These are phyloP conservation scores for Ciona savignyi DNA, from an alignment of 23 tunicate genomes.

Conservation along the genomic window DNA sequence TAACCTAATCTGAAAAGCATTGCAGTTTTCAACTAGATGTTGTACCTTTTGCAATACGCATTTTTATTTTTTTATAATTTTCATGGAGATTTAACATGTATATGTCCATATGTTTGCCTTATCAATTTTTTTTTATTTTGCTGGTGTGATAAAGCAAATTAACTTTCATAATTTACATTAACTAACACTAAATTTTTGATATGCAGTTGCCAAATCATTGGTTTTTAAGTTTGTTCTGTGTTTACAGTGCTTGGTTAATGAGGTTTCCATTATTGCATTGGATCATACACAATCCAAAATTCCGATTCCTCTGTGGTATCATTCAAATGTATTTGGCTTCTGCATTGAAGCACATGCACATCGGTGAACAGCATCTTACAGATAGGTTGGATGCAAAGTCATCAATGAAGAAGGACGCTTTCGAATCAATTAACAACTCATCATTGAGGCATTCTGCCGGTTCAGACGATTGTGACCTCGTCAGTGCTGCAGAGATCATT, in stretches of 20 bases:
- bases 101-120: too few species aligned
- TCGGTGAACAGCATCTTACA: conserved; percentile 14
- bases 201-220: too few species aligned
- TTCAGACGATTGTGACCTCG: conserved; percentile 54
- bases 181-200: too few species aligned
- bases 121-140: too few species aligned
- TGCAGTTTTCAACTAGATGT: too few species aligned
- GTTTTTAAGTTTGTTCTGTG: too few species aligned
- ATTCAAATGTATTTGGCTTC: conserved; percentile 69
- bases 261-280: neutral
- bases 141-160: too few species aligned
- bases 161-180: too few species aligned
- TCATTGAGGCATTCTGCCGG: conserved; percentile 17
- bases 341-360: conserved; percentile 52
- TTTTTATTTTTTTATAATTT: too few species aligned
- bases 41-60: too few species aligned
- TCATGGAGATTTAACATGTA: too few species aligned
- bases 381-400: conserved; percentile 11
- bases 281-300: neutral
- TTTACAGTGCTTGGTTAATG: neutral
- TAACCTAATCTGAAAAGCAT: too few species aligned
- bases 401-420: conserved; percentile 62
- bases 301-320: neutral
- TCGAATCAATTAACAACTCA: conserved; percentile 23
- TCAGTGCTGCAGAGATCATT: conserved; percentile 76